Evolutionary conservation across 2,113 vertebrate species (phyloP), one percentile per base, ranked within the genome.

Genomic region (Poeciliopsis prolifica): DNA sequence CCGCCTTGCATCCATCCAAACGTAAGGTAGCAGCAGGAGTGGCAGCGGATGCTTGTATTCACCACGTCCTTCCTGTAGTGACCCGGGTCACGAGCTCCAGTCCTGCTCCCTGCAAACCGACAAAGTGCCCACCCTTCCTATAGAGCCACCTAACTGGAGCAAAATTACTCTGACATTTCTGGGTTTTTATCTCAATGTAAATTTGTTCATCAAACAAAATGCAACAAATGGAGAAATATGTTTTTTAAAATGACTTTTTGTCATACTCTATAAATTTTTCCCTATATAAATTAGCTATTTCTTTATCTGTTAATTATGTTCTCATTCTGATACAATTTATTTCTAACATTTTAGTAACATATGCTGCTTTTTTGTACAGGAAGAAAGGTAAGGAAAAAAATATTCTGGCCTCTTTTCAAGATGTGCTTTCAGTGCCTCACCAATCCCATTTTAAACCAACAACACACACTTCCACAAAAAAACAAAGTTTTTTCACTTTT

Each of bases 41-140:
- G 80, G 69, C 75, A 77, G 81, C 82, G 87, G 90, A 92, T 90
- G 89, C 90, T 90, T 88, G 86, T 81, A 79, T 88, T 90, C 68
- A 85, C 81, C 84, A 79, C 30, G 9, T 93, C 91, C 92, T 93
- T 93, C 92, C 91, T 93, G 86, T 81, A 87, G 86, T 89, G 88
- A 89, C 87, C 86, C 73, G 60, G 90, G 91, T 91, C 91, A 88
- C 22, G 1, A 84, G 78, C 69, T 65, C 74, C 78, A 80, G 90
- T 86, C 89, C 88, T 68, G 84, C 85, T 87, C 81, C 31, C 75
- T 81, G 73, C 79, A 83, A 84, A 89, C 24, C 75, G 73, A 82
- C 73, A 78, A 71, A 79, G 62, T 40, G 74, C 67, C 81, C 81
- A 44, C 84, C 86, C 91, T 91, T 91, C 88, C 90, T 88, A 90